Base-by-base conservation (phyloP, 92 coral and sea anemone species). In the Phenganax marumi region DNA sequence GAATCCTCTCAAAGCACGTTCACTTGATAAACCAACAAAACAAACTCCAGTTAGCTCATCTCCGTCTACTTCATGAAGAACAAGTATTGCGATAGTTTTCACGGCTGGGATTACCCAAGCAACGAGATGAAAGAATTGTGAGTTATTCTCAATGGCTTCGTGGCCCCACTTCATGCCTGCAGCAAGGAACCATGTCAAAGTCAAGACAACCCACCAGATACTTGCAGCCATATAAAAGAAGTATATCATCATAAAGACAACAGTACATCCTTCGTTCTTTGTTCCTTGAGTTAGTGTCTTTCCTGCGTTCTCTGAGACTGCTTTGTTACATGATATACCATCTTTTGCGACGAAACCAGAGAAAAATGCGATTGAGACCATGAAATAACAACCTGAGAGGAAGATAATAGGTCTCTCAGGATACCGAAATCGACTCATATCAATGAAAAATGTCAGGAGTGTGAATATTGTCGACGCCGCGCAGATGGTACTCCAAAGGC, bases 91-190 rank as follows among this genome's bases (percentile, higher is more conserved):
- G 46, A 96, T 96, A 57, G 99, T 96, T 80, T 96, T 96, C 53
- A 96, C 99, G 12, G 99, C 99, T 19, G 99, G 99, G 52, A 96
- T 92, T 21, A 97, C 99, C 99, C 99, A 96, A 72, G 99, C 99
- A 17, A 97, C 99, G n/a, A 96, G 87, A 53, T 96, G 99, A 78
- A 96, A 96, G 90, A 96, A 96, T 75, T 96, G 99, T 0, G 99
- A 91, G 82, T 96, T 96, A 53, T 97, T 97, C 80, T 96, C 99
- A 50, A 96, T 96, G 4, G 99, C 99, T 92, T 96, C 99, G 85
- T 96, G 99, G 16, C 99, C 99, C 99, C 99, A 96, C 68, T 96
- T 96, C 74, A 96, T 86, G 7, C 99, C 99, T 12, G 99, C 99
- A 33, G 99, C 99, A 12, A 96, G 85, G 73, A 92, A 96, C 99